Percentiles rank a stretch among this genome's conserved stretches.
Evolutionary conservation across 2,797 vertebrate genomes (phyloP).

Genomic region (Gallinago solitaria): DNA sequence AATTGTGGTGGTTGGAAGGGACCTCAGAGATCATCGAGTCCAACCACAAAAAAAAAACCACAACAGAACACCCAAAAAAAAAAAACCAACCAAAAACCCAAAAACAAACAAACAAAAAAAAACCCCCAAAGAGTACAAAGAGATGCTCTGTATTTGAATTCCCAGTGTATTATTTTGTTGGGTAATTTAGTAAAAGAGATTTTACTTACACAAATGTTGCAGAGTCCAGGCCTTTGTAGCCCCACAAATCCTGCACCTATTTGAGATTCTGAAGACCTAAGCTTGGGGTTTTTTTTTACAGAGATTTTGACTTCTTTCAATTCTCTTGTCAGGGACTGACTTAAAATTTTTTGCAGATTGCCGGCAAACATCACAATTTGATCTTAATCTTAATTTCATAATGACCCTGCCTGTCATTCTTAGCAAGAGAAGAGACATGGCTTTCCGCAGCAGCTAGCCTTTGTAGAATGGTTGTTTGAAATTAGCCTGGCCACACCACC

Average conservation of each 20-base stretch:
- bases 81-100: too few species aligned
- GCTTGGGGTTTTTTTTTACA: neutral
- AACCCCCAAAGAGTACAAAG: too few species aligned
- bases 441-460: neutral
- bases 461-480: slow-evolving; percentile 34
- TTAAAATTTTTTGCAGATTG: neutral
- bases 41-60: too few species aligned
- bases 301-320: neutral
- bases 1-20: too few species aligned
- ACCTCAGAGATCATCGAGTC: too few species aligned
- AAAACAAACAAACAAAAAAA: too few species aligned
- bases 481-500: slow-evolving; percentile 2
- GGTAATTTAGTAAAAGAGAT: neutral
- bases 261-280: neutral
- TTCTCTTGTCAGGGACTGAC: neutral
- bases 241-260: neutral
- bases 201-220: neutral
- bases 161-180: neutral
- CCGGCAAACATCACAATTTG: neutral
- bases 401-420: neutral
- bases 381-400: neutral
- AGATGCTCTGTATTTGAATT: neutral
- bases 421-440: neutral
- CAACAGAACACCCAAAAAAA: too few species aligned
- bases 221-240: neutral